A percentile compares a stretch with the other conserved stretches of the same genome.
Conservation (phyloP, 2,113 vertebrate genomes). For the Sterrhoptilus dennistouni region DNA sequence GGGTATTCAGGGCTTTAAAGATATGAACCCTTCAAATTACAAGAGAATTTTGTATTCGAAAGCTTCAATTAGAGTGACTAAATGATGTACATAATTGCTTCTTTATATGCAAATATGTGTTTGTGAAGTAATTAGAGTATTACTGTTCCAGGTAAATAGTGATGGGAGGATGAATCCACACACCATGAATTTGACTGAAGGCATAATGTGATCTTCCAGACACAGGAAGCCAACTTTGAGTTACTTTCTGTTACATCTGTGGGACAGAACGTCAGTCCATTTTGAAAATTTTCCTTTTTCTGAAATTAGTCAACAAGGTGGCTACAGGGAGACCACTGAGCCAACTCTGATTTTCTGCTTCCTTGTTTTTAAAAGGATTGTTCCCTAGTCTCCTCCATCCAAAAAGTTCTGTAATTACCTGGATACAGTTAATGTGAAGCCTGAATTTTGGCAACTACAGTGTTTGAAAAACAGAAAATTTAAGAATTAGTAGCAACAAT, state of each 20-base stretch:
- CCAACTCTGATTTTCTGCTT: not conserved
- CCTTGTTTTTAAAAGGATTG: not conserved
- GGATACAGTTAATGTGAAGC: not conserved
- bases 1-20: not conserved
- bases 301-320: not conserved
- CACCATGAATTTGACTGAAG: not conserved
- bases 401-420: not conserved
- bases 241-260: not conserved
- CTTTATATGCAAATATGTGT: constrained; percentile 40
- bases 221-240: not conserved
- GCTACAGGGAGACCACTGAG: not conserved
- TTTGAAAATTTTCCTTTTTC: not conserved
- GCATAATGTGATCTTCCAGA: not conserved
- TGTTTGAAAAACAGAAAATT: not conserved
- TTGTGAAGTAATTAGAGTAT: constrained; percentile 36
- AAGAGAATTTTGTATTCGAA: constrained; percentile 16
- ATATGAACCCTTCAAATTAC: not conserved
- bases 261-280: not conserved
- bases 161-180: not conserved
- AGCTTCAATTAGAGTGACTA: constrained; percentile 19
- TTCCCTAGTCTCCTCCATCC: not conserved
- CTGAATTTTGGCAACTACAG: not conserved
- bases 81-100: constrained; percentile 30
- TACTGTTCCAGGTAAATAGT: not conserved
- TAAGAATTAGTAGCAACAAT: not conserved